A percentile compares a stretch with the other conserved stretches of the same genome.
Evolutionary conservation across 2,113 vertebrate species (phyloP).

Genomic region (Erythrocercus mccallii): DNA sequence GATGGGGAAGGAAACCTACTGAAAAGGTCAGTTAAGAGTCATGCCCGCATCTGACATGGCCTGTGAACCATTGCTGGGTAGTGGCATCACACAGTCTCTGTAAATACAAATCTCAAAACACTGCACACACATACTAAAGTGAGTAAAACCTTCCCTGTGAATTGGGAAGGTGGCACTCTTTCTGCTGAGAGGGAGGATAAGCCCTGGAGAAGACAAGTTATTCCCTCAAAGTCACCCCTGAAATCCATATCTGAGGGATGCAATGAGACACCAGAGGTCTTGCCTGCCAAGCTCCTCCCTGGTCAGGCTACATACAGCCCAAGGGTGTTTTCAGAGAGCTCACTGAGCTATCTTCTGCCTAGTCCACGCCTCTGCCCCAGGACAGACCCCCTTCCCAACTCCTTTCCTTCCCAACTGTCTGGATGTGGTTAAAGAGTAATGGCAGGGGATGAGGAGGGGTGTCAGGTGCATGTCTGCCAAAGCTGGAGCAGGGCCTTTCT

Average conservation of each 20-base stretch:
- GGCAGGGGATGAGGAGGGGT: background rate
- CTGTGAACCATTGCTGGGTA: background rate
- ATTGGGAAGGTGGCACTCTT: background rate
- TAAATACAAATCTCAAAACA: background rate
- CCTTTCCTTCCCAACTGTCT: background rate
- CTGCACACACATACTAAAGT: rapidly evolving
- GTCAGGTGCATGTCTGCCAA: background rate
- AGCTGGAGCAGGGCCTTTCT: background rate
- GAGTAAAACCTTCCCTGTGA: background rate
- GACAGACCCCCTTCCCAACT: background rate
- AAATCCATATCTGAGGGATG: background rate
- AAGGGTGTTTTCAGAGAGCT: background rate
- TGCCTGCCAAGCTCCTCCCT: background rate
- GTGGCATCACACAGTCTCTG: background rate
- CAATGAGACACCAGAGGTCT: background rate
- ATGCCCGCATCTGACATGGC: background rate
- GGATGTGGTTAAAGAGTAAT: background rate
- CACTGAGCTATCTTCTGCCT: background rate
- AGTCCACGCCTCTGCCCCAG: background rate
- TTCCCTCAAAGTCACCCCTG: background rate
- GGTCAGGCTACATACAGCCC: background rate
- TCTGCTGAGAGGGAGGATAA: background rate
- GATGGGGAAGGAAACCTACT: background rate
- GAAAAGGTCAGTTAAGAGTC: background rate
- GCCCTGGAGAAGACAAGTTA: background rate